Evolutionary conservation across 1,140 invertebrate species (phyloP).

Genomic region (Leptinotarsa texana): DNA sequence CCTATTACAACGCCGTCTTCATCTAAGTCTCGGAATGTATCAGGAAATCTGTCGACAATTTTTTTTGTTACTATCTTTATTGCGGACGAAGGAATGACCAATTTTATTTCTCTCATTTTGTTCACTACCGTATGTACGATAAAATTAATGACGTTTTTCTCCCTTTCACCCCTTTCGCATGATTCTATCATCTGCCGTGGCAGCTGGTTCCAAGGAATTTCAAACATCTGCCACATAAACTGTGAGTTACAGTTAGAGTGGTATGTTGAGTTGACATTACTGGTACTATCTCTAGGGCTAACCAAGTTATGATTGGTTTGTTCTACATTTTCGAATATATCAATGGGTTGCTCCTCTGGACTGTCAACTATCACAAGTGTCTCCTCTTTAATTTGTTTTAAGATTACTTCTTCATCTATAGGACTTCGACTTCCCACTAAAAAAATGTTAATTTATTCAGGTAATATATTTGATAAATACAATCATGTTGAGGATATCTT

Average conservation of each 20-base stretch:
- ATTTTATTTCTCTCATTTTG: constrained; percentile 6
- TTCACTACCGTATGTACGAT: not conserved
- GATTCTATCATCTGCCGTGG: not conserved
- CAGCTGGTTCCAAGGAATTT: not conserved
- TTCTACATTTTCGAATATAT: no score
- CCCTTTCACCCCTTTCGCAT: not conserved
- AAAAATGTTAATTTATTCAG: no score
- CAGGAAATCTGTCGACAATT: not conserved
- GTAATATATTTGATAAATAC: no score
- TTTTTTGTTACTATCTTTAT: not conserved
- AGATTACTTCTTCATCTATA: not conserved
- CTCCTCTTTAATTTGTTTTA: not conserved
- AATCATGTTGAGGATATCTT: no score
- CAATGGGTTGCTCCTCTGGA: no score
- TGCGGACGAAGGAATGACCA: not conserved
- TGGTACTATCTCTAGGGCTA: not conserved
- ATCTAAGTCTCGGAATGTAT: not conserved
- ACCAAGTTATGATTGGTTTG: no score
- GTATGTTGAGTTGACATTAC: not conserved
- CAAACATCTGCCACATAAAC: constrained; percentile 3
- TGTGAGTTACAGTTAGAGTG: not conserved
- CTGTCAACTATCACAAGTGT: not conserved
- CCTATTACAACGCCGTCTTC: not conserved
- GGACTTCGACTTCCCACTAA: not conserved
- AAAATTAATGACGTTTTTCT: not conserved